Conservation (phyloP, 2,113 vertebrate genomes). For the Asarcornis scutulata region DNA sequence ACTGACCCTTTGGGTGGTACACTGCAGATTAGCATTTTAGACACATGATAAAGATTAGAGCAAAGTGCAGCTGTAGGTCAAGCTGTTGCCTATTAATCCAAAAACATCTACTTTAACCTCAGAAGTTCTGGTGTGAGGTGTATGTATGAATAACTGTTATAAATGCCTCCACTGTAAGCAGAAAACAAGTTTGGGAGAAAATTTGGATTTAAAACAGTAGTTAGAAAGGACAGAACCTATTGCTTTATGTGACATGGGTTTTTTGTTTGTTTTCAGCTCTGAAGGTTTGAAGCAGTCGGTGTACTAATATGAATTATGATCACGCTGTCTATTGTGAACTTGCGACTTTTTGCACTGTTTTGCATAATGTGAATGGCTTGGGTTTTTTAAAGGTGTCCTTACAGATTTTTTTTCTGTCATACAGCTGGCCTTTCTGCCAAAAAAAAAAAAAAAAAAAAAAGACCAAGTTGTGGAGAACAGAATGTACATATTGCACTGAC, state of each 20-base stretch:
- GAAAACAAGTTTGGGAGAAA: background rate
- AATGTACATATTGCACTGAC: background rate
- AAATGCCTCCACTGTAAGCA: background rate
- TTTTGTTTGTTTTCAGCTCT: background rate
- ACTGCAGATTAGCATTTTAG: background rate
- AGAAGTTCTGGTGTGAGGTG: background rate
- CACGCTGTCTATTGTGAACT: background rate
- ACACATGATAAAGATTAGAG: background rate
- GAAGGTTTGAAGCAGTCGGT: background rate
- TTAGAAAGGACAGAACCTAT: background rate
- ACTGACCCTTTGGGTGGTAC: background rate
- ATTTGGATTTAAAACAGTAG: background rate
- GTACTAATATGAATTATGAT: background rate
- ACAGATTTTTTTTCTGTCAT: background rate
- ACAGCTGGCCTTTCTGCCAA: background rate
- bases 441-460: background rate
- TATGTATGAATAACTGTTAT: rapidly evolving
- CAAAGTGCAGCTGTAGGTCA: background rate
- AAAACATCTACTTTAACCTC: background rate
- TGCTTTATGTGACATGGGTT: background rate
- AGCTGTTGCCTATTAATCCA: background rate
- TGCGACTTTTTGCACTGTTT: background rate
- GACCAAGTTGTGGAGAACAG: background rate
- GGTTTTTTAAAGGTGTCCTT: background rate
- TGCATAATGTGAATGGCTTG: background rate